Evolutionary conservation across 2,797 vertebrate genomes (phyloP).

Genomic region (Helostoma temminkii): DNA sequence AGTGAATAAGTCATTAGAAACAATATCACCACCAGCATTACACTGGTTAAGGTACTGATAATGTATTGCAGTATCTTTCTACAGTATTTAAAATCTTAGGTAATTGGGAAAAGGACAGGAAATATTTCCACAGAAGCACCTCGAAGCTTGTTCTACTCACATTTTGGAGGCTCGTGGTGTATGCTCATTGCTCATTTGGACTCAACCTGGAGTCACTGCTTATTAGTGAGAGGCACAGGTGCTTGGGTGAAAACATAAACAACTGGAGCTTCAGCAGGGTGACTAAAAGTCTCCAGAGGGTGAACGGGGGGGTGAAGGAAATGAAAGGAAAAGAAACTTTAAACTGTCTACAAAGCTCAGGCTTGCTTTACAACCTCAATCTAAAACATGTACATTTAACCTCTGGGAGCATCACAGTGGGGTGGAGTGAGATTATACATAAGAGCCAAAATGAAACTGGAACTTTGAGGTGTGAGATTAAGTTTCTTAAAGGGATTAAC

Average conservation of each 20-base stretch:
- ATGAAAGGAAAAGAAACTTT: slow-evolving; percentile 11
- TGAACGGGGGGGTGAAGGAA: not conserved
- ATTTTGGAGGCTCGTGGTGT: slow-evolving; percentile 11
- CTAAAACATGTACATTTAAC: not conserved
- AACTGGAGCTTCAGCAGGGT: slow-evolving; percentile 15
- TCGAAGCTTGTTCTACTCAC: slow-evolving; percentile 6
- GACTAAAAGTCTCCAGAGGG: slow-evolving; percentile 3
- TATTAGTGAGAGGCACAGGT: slow-evolving; percentile 34
- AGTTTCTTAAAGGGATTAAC: no score
- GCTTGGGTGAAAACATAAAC: slow-evolving; percentile 24
- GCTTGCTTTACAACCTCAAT: not conserved
- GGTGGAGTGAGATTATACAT: no score
- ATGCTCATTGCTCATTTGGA: slow-evolving; percentile 23
- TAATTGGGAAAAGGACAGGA: not conserved
- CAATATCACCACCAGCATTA: not conserved
- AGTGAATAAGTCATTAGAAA: slow-evolving; percentile 45
- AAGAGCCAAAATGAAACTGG: not conserved
- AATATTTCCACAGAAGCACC: not conserved
- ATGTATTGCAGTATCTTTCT: no score
- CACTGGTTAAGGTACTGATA: not conserved
- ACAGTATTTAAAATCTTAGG: not conserved
- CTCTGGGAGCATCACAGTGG: slow-evolving; percentile 4
- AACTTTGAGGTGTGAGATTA: no score
- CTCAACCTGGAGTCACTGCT: slow-evolving; percentile 27
- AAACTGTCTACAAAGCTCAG: no score